Conservation (phyloP, 1,140 invertebrate species). For the Diabrotica undecimpunctata region DNA sequence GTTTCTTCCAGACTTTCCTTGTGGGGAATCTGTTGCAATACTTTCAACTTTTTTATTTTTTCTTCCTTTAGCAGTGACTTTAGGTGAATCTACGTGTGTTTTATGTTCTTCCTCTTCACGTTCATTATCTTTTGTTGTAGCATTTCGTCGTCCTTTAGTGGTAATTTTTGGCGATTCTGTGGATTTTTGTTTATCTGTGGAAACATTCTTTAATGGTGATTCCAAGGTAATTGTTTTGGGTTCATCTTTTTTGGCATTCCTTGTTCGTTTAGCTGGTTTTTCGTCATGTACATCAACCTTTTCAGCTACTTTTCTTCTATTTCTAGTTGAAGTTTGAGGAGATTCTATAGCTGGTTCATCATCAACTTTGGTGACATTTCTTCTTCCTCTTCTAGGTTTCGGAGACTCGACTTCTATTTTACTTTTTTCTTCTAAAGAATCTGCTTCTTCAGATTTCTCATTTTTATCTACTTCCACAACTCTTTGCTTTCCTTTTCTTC, state of each 20-base stretch:
- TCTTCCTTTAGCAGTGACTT: neutral
- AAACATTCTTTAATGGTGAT: neutral
- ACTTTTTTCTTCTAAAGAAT: neutral
- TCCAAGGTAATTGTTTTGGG: neutral
- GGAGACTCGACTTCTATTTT: neutral
- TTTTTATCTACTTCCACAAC: neutral
- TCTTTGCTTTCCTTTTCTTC: neutral
- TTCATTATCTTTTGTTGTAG: neutral
- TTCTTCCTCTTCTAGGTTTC: constrained; percentile 5
- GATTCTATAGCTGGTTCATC: neutral
- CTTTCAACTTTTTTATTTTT: neutral
- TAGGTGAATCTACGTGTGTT: neutral
- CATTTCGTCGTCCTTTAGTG: neutral
- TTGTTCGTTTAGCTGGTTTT: neutral
- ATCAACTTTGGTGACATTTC: neutral
- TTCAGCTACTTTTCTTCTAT: neutral
- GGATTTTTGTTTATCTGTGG: neutral
- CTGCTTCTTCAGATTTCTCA: neutral
- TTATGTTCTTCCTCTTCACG: neutral
- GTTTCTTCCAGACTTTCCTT: neutral
- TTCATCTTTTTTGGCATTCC: neutral
- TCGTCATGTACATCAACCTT: neutral
- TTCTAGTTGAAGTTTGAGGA: neutral
- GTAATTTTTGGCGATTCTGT: neutral
- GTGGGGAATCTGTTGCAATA: neutral